Evolutionary conservation across 2,113 vertebrate genomes (phyloP).

Genomic region (Anhinga rufa): DNA sequence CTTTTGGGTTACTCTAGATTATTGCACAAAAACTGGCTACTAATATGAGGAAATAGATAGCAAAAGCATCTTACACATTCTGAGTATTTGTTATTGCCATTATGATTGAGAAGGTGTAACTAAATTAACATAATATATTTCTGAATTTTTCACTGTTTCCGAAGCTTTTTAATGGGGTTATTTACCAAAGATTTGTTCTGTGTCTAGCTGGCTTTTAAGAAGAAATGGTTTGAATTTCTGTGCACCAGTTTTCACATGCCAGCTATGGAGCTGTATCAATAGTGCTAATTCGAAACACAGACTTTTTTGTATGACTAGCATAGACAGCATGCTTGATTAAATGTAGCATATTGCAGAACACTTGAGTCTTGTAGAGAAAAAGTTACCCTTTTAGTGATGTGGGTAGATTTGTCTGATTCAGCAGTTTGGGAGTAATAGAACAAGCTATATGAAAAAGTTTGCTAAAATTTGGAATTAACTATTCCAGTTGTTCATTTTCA

Average conservation of each 20-base stretch:
- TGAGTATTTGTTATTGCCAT: not conserved
- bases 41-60: not conserved
- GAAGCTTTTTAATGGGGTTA: not conserved
- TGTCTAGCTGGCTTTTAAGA: not conserved
- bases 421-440: not conserved
- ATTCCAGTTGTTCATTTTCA: not conserved
- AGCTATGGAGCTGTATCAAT: fast-evolving
- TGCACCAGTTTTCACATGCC: not conserved
- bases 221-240: not conserved
- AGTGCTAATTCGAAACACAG: not conserved
- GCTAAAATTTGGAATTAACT: not conserved
- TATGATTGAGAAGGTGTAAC: not conserved
- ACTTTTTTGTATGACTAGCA: not conserved
- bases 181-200: not conserved
- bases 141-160: not conserved
- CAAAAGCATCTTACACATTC: not conserved
- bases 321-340: not conserved
- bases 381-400: not conserved
- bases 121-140: not conserved
- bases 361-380: not conserved
- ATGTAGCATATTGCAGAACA: not conserved
- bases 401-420: not conserved
- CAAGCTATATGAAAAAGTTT: not conserved
- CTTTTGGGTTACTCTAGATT: not conserved
- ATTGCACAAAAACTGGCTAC: not conserved